Evolutionary conservation across 2,888 invertebrate genomes (phyloP), one percentile per base, ranked within the genome.

Genomic region (Tenthredo mesomela): DNA sequence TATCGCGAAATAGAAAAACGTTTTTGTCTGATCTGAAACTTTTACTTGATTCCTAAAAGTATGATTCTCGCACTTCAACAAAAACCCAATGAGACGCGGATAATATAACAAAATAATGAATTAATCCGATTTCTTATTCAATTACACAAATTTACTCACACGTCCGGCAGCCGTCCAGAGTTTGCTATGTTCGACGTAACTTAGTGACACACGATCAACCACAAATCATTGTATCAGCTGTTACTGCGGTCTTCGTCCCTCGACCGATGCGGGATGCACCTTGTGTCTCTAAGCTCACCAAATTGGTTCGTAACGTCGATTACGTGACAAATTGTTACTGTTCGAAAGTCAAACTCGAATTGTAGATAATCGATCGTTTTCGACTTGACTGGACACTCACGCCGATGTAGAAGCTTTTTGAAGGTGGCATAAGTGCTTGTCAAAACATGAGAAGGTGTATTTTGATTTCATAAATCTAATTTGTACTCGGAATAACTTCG

Each of bases 141-240:
- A n/a, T 25, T n/a, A 58, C 12, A 5, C 29, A 47, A 21, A 29
- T 18, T n/a, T 47, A n/a, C 43, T 43, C n/a, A n/a, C 7, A 21
- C n/a, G 18, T 40, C 37, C 18, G 21, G 25, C 73, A 73, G 10
- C n/a, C 25, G 12, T 12, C 12, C 47, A 54, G 77, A 50, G 25
- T 15, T 58, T 7, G 58, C 54, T 37, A 50, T 58, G 78, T 58
- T 37, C 43, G 58, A 58, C 33, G 54, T 65, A 61, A 67, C 65
- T 82, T 43, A 47, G 25, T 61, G 61, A 80, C 85, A 75, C 84
- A 21, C 25, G 25, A 70, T 85, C 86, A 86, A 89, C 88, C 90
- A 91, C 91, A 90, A 91, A 92, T 91, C 90, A 91, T 89, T 88
- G 89, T 90, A 91, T 90, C 65, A 65, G 61, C 91, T 91, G 90